These are phyloP conservation scores for Lucilia cuprina DNA, from an alignment of 1,140 invertebrate species.

Conservation along the genomic window DNA sequence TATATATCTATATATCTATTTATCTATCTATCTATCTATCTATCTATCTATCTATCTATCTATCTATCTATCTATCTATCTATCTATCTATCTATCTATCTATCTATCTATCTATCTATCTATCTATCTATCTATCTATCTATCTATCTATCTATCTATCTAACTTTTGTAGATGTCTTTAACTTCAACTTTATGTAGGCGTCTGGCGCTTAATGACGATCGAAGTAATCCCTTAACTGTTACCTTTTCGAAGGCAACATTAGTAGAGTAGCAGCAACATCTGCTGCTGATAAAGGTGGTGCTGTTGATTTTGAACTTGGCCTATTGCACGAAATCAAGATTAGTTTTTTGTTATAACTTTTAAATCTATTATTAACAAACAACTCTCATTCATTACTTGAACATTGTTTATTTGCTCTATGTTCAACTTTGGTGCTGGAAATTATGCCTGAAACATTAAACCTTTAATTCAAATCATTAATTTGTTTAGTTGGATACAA, in stretches of 20 bases:
- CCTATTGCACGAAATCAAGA: not conserved
- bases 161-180: too few relatives aligned
- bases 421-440: not conserved
- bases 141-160: too few relatives aligned
- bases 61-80: too few relatives aligned
- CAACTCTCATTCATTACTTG: not conserved
- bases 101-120: too few relatives aligned
- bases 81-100: too few relatives aligned
- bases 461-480: not conserved
- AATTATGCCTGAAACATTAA: not conserved
- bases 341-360: not conserved
- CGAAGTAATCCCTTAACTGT: not conserved
- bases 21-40: too few relatives aligned
- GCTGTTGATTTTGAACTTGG: constrained; percentile 10
- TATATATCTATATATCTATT: too few relatives aligned
- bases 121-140: too few relatives aligned
- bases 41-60: too few relatives aligned
- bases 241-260: too few relatives aligned
- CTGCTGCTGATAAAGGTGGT: not conserved
- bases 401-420: not conserved
- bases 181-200: not conserved
- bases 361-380: not conserved
- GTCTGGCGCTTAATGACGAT: not conserved
- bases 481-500: not conserved
- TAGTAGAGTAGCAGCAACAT: too few relatives aligned